Evolutionary conservation across 2,113 vertebrate species (phyloP), one percentile per base, ranked within the genome.

Genomic region (Bostrychus sinensis): DNA sequence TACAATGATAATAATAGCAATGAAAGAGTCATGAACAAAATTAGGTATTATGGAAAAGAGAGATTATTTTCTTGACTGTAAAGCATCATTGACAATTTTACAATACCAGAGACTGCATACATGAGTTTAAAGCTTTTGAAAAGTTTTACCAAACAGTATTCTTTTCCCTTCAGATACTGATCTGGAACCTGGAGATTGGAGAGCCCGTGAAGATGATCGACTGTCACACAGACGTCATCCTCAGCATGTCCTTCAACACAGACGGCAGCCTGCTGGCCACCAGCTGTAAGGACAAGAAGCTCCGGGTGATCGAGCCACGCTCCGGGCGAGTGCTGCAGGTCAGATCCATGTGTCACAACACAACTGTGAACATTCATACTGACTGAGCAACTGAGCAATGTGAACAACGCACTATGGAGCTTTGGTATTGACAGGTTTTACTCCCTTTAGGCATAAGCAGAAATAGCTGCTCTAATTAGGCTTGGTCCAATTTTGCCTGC

Each of bases 201-300:
- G 97, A 98, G 79, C 95, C 97, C 0, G 96, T 99, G 83, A 98
- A 98, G 80, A 98, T 99, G 96, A 96, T 99, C 0, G 97, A 98
- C 83, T 99, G 97, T 83, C 97, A 99, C 91, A 83, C 91, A 0
- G 97, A 99, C 0, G 97, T 98, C 80, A 94, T 99, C 88, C 94
- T 98, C 66, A 97, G 95, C 88, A 91, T 99, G 95, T 97, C 96
- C 78, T 98, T 99, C 90, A 99, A 98, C 89, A 92, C 93, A 0
- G 95, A 98, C 0, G 97, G 97, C 61, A 98, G 97, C 87, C 93
- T 98, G 51, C 73, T 99, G 78, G 92, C 95, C 85, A 99, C 97
- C 86, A 93, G 93, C 62, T 99, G 97, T 91, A 98, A 98, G 74
- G 97, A 99, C 92, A 96, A 94, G 92, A 94, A 89, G 78, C 92